phyloP scores from a whole-genome alignment of 2,113 vertebrate species.

The Ranitomeya variabilis region DNA sequence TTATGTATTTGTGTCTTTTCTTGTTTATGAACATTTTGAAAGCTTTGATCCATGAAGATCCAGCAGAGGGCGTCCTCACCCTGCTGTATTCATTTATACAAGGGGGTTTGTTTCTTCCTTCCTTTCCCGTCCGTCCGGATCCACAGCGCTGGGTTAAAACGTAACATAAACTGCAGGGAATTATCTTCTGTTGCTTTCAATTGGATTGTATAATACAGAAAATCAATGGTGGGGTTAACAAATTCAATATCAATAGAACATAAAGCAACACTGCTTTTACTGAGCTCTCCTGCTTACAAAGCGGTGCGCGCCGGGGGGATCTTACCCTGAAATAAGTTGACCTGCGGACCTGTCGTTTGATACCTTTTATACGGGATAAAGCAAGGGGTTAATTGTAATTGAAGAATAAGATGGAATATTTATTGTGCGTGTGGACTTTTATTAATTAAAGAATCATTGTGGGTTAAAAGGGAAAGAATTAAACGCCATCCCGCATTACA shows the following conservation, averaged over 20 bases:
- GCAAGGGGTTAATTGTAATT: conserved; percentile 39
- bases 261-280: conserved; percentile 70
- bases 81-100: background rate
- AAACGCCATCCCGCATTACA: conserved; percentile 12
- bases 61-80: conserved; percentile 47
- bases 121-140: background rate
- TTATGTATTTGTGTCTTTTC: background rate
- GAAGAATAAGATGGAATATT: conserved; percentile 47
- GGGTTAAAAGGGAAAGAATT: conserved; percentile 26
- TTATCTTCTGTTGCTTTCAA: conserved; percentile 76
- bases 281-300: conserved; percentile 60
- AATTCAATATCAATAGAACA: conserved; percentile 79
- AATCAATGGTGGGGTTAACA: conserved; percentile 77
- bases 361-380: conserved; percentile 40
- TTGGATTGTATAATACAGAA: conserved; percentile 78
- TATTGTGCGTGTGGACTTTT: conserved; percentile 28
- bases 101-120: too few species aligned
- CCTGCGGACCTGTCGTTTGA: conserved; percentile 11
- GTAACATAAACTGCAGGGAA: conserved; percentile 71
- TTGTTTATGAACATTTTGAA: background rate
- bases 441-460: conserved; percentile 22
- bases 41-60: background rate
- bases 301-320: conserved; percentile 51
- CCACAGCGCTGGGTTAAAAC: conserved; percentile 60
- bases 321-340: conserved; percentile 47